Base-by-base conservation (phyloP, 92 coral and sea anemone species). In the Diadumene lineata region DNA sequence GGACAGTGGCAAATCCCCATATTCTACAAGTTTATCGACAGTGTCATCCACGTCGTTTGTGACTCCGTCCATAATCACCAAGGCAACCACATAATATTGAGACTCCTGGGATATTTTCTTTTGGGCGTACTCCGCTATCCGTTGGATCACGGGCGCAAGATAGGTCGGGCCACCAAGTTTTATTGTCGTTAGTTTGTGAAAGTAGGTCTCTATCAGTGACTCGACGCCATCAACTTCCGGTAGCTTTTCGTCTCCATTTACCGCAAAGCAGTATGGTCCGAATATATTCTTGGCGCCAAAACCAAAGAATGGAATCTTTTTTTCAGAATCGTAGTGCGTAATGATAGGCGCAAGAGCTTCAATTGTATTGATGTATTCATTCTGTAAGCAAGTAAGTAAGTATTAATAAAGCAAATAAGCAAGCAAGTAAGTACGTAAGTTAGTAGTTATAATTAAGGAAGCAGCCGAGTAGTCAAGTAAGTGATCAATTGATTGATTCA, bases 101-200 rank as follows among this genome's bases (percentile, higher is more conserved):
- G 85, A 81, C 68, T 79, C 70, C 56, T 80, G 92, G 77, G 87
- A 78, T 58, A 87, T 78, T 60, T 80, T 75, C 32, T 68, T 84
- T 71, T 81, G 84, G 77, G 89, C 89, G 71, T 91, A 87, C n/a
- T 91, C 89, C 74, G 93, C 88, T 69, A 86, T 80, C 65, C 81
- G 82, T 76, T 87, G 81, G 43, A 94, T 77, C 34, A 94, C 92
- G 70, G 98, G 98, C 78, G 97, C 94, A 11, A 94, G 90, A 80
- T 79, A 84, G 34, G 98, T 94, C 10, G 98, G 98, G 25, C 98
- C 98, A 11, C 97, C 92, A 26, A 94, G 82, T 58, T 80, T 69
- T 33, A 94, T 74, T 27, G 82, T 82, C 11, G 81, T 78, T 28
- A 94, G 79, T 28, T 87, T 63, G 10, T 73, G 75, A 69, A 81